Evolutionary conservation across 2,797 vertebrate genomes (phyloP).

Genomic region (Tarsius wallacei): DNA sequence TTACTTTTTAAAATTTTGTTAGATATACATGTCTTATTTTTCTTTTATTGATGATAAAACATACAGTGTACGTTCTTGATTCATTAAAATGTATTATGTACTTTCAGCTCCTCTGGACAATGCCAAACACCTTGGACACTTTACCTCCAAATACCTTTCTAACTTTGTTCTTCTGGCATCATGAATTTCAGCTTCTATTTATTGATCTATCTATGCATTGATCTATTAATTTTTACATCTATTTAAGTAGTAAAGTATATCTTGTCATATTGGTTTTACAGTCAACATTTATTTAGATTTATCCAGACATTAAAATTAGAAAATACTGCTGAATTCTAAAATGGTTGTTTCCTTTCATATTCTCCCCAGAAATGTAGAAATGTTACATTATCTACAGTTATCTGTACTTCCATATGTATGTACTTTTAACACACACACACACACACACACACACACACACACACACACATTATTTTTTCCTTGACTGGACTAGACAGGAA

Average conservation of each 20-base stretch:
- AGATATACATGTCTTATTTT: not conserved
- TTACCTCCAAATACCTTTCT: not conserved
- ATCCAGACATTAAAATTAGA: not conserved
- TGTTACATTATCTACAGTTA: not conserved
- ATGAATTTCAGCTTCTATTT: not conserved
- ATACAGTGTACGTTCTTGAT: not conserved
- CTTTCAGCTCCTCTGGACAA: not conserved
- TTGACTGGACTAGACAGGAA: not conserved
- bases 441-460: rapidly evolving
- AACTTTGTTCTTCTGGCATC: not conserved
- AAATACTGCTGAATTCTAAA: not conserved
- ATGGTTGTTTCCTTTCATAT: not conserved
- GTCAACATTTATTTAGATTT: not conserved
- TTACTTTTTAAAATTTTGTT: not conserved
- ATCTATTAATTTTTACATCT: not conserved
- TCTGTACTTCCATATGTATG: not conserved
- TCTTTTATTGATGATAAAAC: not conserved
- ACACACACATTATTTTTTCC: not conserved
- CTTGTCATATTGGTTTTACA: not conserved
- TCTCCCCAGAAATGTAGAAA: not conserved
- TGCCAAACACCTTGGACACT: not conserved
- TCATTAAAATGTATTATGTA: not conserved
- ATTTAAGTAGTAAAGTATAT: not conserved
- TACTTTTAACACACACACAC: not conserved
- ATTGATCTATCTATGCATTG: not conserved